Evolutionary conservation across 1,140 invertebrate genomes (phyloP).

Genomic region (Vollenhovia emeryi): DNA sequence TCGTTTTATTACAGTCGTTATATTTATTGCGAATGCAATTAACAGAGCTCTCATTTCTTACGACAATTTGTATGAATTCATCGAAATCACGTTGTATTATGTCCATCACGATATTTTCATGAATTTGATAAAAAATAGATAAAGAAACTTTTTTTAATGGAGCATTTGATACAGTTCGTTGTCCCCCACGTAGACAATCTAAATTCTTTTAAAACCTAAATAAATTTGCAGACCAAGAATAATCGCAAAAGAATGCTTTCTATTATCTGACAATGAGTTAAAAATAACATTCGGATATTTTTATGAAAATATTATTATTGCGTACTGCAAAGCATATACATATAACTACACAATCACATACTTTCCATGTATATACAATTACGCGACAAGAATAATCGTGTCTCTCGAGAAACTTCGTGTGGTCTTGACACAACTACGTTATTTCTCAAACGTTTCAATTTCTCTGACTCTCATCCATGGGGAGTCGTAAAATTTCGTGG

Average conservation of each 20-base stretch:
- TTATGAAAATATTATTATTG: not conserved
- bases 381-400: not conserved
- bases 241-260: not conserved
- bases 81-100: not conserved
- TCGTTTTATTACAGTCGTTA: not conserved
- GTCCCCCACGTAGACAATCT: not conserved
- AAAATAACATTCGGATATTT: not conserved
- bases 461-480: not conserved
- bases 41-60: not conserved
- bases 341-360: not conserved
- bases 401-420: not conserved
- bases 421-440: not conserved
- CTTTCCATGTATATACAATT: not conserved
- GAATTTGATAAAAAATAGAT: not conserved
- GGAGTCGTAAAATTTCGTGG: conserved; percentile 5
- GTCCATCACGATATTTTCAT: not conserved
- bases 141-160: not conserved
- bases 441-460: conserved; percentile 32
- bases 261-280: not conserved
- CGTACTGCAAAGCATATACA: not conserved
- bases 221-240: not conserved
- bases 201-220: not conserved
- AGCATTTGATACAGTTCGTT: not conserved
- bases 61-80: not conserved
- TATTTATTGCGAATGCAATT: not conserved